Evolutionary conservation across 2,797 vertebrate species (phyloP).

Genomic region (Cossypha niveicapilla): DNA sequence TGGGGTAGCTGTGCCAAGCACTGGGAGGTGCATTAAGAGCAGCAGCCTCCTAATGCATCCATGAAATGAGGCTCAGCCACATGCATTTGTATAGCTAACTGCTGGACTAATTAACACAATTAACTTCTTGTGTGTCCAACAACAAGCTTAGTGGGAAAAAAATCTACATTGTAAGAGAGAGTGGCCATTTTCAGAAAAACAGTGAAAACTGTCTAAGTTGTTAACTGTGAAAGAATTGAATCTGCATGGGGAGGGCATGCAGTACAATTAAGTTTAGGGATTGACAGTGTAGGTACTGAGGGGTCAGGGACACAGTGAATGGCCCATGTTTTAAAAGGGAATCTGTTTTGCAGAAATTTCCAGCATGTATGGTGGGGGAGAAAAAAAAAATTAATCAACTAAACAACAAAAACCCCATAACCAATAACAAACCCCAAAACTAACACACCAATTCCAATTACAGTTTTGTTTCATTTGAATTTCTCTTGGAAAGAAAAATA

Average conservation of each 20-base stretch:
- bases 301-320: neutral
- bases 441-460: neutral
- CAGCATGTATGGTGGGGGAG: neutral
- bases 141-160: neutral
- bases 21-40: neutral
- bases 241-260: neutral
- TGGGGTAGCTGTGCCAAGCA: neutral
- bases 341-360: neutral
- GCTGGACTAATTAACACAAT: neutral
- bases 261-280: neutral
- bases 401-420: neutral
- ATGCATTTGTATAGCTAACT: neutral
- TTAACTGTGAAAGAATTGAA: neutral
- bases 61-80: neutral
- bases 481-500: neutral
- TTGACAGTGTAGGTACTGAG: neutral
- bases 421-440: accelerated
- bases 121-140: neutral
- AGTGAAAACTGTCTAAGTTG: neutral
- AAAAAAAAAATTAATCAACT: neutral
- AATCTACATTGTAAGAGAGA: neutral
- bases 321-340: neutral
- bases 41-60: neutral
- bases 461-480: neutral
- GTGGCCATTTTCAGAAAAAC: neutral